A percentile compares a stretch with the other conserved stretches of the same genome.
Evolutionary conservation across 2,888 invertebrate genomes (phyloP).

Genomic region (Tethea ocularis): DNA sequence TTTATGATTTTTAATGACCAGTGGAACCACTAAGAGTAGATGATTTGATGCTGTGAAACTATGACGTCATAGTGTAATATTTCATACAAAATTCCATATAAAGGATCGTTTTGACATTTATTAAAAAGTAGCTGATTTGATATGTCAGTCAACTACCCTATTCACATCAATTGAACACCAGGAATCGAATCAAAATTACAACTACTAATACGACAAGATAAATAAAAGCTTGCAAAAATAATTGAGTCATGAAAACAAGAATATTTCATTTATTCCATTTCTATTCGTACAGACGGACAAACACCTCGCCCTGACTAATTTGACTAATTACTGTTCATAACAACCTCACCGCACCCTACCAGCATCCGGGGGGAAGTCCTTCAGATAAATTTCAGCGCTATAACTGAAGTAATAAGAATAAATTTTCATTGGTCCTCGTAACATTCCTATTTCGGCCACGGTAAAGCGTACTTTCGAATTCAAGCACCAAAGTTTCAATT

Average conservation of each 20-base stretch:
- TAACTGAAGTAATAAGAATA: background rate
- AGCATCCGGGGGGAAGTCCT: constrained; percentile 26
- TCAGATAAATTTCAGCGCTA: constrained; percentile 30
- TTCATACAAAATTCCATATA: too few species aligned
- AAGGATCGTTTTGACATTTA: too few species aligned
- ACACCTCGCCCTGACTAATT: constrained; percentile 61
- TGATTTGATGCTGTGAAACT: too few species aligned
- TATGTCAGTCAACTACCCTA: too few species aligned
- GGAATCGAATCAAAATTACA: too few species aligned
- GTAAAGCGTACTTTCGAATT: background rate
- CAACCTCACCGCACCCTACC: constrained; percentile 48
- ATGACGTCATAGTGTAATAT: too few species aligned
- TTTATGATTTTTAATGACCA: too few species aligned
- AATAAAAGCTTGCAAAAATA: too few species aligned
- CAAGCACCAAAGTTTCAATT: constrained; percentile 11
- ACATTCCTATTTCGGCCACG: background rate
- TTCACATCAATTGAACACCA: too few species aligned
- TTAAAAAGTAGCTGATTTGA: too few species aligned
- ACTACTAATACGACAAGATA: too few species aligned
- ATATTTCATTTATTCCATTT: constrained; percentile 15
- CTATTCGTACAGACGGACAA: constrained; percentile 27
- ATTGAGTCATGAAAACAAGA: background rate
- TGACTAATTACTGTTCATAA: constrained; percentile 69
- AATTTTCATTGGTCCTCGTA: constrained; percentile 5
- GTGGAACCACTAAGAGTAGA: too few species aligned